Evolutionary conservation across 1,140 invertebrate species (phyloP).

Genomic region (Drosophila simulans): DNA sequence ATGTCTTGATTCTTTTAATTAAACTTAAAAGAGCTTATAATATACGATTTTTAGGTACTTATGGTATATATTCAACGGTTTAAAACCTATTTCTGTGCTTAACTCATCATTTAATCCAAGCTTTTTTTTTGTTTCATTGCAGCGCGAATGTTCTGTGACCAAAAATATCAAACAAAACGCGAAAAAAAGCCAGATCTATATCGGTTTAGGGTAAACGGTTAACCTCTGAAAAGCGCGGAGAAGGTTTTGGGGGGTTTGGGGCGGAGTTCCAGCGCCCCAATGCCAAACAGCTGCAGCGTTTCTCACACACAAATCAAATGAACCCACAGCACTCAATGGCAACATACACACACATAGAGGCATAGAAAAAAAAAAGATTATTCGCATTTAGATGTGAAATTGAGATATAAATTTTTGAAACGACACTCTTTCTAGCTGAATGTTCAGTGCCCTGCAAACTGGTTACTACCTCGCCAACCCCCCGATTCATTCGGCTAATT

Average conservation of each 20-base stretch:
- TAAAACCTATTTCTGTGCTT: too few species aligned
- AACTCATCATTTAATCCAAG: not conserved
- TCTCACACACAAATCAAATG: constrained; percentile 82
- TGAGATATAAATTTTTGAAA: constrained; percentile 83
- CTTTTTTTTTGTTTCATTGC: not conserved
- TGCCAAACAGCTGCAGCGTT: constrained; percentile 75
- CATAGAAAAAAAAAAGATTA: constrained; percentile 49
- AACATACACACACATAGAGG: constrained; percentile 6
- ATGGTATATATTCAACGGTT: too few species aligned
- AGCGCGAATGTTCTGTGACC: constrained; percentile 19
- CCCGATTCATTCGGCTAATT: constrained; percentile 48
- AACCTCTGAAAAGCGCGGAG: constrained; percentile 25
- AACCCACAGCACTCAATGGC: constrained; percentile 55
- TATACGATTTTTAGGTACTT: too few species aligned
- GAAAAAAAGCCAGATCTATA: constrained; percentile 36
- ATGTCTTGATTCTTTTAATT: not conserved
- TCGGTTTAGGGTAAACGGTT: constrained; percentile 48
- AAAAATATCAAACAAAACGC: constrained; percentile 11
- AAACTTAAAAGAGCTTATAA: not conserved
- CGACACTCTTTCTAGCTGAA: constrained; percentile 49
- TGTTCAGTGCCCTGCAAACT: constrained; percentile 30
- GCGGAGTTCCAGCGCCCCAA: constrained; percentile 54
- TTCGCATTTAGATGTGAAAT: constrained; percentile 83
- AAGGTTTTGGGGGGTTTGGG: not conserved
- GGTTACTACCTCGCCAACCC: constrained; percentile 18